Evolutionary conservation across 2,888 invertebrate genomes (phyloP).

Genomic region (Trichogramma dendrolimi): DNA sequence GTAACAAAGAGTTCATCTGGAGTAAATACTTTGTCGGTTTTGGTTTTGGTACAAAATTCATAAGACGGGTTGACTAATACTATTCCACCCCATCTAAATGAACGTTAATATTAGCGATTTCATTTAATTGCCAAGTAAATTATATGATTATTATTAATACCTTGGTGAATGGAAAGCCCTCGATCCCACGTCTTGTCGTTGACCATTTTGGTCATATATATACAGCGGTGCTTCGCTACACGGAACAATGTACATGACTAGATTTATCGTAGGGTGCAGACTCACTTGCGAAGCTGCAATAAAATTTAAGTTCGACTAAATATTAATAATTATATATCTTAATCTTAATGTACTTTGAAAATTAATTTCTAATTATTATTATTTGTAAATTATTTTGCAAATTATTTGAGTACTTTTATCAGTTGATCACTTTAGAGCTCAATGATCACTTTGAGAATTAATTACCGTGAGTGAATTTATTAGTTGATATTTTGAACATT

Average conservation of each 20-base stretch:
- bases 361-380: neutral
- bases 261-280: conserved; percentile 74
- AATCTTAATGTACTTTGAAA: neutral
- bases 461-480: neutral
- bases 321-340: conserved; percentile 1
- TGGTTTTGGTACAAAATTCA: conserved; percentile 55
- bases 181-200: conserved; percentile 35
- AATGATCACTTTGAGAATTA: no score
- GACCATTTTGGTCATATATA: conserved; percentile 58
- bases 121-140: conserved; percentile 33
- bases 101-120: neutral
- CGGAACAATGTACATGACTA: conserved; percentile 78
- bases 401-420: no score
- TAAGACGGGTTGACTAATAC: conserved; percentile 68
- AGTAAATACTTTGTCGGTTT: conserved; percentile 49
- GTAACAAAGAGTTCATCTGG: conserved; percentile 65
- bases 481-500: neutral
- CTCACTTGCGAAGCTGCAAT: conserved; percentile 72
- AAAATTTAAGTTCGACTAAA: conserved; percentile 5
- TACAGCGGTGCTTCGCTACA: conserved; percentile 69
- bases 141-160: conserved; percentile 29
- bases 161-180: conserved; percentile 71
- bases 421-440: no score
- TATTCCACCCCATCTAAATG: conserved; percentile 79
- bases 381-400: no score